These are phyloP conservation scores for Nipponacmea schrenckii DNA, from an alignment of 2,888 invertebrate genomes.

Conservation along the genomic window DNA sequence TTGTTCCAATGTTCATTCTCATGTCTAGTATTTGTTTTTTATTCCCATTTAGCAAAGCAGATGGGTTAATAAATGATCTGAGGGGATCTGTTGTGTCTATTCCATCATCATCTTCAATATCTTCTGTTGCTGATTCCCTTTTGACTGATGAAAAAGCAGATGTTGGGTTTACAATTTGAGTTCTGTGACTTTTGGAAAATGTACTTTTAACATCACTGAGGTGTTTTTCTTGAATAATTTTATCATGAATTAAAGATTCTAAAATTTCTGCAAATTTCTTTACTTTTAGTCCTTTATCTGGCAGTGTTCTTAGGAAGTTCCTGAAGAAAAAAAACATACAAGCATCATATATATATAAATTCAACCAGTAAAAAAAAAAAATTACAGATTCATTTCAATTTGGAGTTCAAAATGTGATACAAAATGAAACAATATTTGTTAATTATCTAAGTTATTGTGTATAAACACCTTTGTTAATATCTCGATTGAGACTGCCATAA, in stretches of 20 bases:
- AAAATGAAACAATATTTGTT: no score
- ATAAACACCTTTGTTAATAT: no score
- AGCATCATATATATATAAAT: not conserved
- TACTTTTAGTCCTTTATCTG: constrained; percentile 19
- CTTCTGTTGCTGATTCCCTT: not conserved
- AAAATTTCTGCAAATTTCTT: constrained; percentile 17
- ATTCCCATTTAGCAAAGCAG: not conserved
- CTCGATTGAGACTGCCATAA: no score
- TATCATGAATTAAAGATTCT: constrained; percentile 10
- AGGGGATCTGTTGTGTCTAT: not conserved
- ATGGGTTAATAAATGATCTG: not conserved
- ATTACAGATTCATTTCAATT: no score
- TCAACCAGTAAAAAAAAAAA: no score
- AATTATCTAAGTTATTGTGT: no score
- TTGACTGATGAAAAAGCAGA: not conserved
- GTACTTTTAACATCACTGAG: not conserved
- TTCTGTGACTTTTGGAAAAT: not conserved
- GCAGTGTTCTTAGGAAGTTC: constrained; percentile 10
- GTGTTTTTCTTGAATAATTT: not conserved
- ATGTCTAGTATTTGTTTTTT: not conserved
- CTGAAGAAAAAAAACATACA: not conserved
- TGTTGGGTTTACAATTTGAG: not conserved
- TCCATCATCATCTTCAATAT: not conserved
- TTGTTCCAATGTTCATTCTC: not conserved
- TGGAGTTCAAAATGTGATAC: no score